These are phyloP conservation scores for Cerastis leucographa DNA, from an alignment of 2,888 invertebrate genomes.

Conservation along the genomic window DNA sequence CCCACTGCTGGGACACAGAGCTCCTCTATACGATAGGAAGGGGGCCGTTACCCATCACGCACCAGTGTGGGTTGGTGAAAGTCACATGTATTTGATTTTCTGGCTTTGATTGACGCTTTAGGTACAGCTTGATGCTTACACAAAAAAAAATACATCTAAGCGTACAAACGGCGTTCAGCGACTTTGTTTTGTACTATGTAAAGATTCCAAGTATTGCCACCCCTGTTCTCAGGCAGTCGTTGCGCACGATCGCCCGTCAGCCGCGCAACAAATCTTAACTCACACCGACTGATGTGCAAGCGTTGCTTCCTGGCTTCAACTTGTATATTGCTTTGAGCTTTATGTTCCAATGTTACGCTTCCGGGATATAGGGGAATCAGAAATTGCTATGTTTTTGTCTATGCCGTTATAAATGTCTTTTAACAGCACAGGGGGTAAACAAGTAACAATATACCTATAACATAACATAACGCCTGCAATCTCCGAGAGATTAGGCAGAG, in stretches of 20 bases:
- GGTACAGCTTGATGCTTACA: too few relatives aligned
- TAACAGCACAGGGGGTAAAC: neutral
- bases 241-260: constrained; percentile 69
- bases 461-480: neutral
- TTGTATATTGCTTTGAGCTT: constrained; percentile 17
- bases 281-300: constrained; percentile 44
- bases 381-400: constrained; percentile 8
- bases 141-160: too few relatives aligned
- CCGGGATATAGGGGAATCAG: constrained; percentile 20
- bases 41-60: neutral
- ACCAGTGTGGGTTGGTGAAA: neutral
- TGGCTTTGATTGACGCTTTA: neutral
- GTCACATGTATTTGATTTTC: neutral
- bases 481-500: neutral
- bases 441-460: neutral
- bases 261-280: constrained; percentile 68
- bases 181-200: too few relatives aligned
- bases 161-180: too few relatives aligned
- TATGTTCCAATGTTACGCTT: constrained; percentile 16
- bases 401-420: neutral
- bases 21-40: neutral
- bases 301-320: constrained; percentile 43
- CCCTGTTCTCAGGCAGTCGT: constrained; percentile 59
- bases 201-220: constrained; percentile 29
- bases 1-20: neutral